Evolutionary conservation across 64 coral and sea anemone genomes (phyloP).

Genomic region (Dendrophyllia cribrosa): DNA sequence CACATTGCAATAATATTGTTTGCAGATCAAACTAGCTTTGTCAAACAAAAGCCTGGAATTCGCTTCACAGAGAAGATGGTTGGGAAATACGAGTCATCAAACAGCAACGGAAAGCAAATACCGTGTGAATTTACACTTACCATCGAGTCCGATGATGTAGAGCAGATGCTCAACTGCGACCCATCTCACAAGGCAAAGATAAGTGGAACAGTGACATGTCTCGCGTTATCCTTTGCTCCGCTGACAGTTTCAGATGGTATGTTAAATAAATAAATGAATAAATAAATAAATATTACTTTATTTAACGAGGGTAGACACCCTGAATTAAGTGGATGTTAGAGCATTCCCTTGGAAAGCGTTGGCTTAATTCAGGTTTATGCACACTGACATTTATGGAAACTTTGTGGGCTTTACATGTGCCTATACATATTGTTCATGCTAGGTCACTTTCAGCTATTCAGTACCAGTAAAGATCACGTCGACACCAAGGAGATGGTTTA

Average conservation of each 20-base stretch:
- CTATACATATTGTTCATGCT: not conserved
- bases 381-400: too few relatives aligned
- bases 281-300: too few relatives aligned
- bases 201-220: slow-evolving; percentile 45
- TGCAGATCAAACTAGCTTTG: slow-evolving; percentile 32
- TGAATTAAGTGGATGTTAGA: too few relatives aligned
- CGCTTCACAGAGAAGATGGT: slow-evolving; percentile 66
- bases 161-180: slow-evolving; percentile 48
- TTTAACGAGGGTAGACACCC: too few relatives aligned
- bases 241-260: slow-evolving; percentile 46
- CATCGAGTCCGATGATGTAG: slow-evolving; percentile 49
- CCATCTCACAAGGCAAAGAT: slow-evolving; percentile 49
- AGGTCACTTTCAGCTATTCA: slow-evolving; percentile 44
- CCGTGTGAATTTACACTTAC: slow-evolving; percentile 47
- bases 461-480: not conserved
- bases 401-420: too few relatives aligned
- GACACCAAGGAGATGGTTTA: slow-evolving; percentile 64
- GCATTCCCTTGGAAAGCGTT: too few relatives aligned
- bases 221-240: slow-evolving; percentile 10
- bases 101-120: not conserved
- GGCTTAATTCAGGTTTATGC: too few relatives aligned
- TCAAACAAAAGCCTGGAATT: slow-evolving; percentile 51
- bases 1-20: not conserved
- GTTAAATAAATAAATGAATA: not conserved
- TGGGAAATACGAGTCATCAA: not conserved